These are phyloP conservation scores for Protonemura montana DNA, from an alignment of 2,888 invertebrate genomes.

Conservation along the genomic window DNA sequence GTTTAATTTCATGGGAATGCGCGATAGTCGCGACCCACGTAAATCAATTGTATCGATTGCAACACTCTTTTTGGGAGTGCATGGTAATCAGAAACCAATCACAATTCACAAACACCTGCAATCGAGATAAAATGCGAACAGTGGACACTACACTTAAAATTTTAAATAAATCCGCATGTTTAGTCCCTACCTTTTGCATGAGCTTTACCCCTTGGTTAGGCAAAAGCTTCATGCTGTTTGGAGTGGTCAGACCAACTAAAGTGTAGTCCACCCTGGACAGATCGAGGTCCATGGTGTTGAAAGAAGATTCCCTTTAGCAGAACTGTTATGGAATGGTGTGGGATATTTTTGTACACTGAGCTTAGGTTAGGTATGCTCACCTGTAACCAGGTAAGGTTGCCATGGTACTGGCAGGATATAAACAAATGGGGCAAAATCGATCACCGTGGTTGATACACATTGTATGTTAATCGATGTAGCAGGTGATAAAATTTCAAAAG, in stretches of 20 bases:
- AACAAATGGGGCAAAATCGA: background rate
- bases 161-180: background rate
- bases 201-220: slow-evolving; percentile 70
- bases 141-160: too few relatives aligned
- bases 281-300: slow-evolving; percentile 74
- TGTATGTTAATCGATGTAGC: background rate
- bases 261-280: slow-evolving; percentile 84
- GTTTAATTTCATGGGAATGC: too few relatives aligned
- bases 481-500: slow-evolving; percentile 5
- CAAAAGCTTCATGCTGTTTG: slow-evolving; percentile 79
- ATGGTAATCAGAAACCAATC: too few relatives aligned
- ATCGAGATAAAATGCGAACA: background rate
- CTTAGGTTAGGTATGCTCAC: background rate
- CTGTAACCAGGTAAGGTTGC: background rate
- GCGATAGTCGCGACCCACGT: too few relatives aligned
- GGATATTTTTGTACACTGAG: too few relatives aligned
- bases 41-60: too few relatives aligned
- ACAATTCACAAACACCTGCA: background rate
- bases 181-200: slow-evolving; percentile 69
- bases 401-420: background rate
- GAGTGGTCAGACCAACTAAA: slow-evolving; percentile 78
- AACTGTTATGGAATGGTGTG: background rate
- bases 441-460: background rate
- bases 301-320: background rate
- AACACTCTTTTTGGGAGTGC: too few relatives aligned